Base-by-base conservation (phyloP, 2,888 invertebrate genomes). In the Blastobasis lacticolella region DNA sequence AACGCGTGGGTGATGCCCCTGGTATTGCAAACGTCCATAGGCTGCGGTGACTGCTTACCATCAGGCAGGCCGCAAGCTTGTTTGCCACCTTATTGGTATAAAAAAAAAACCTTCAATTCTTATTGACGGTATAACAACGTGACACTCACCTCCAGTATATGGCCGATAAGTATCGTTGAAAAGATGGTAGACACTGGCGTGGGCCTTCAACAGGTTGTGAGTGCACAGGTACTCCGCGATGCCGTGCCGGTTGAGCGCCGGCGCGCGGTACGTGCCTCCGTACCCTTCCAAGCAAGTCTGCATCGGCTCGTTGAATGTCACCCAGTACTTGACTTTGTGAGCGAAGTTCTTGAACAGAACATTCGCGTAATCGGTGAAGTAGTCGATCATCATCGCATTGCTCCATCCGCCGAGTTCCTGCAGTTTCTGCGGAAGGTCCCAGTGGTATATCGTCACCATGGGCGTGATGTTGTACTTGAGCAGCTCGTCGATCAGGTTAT, bases 301-400 rank as follows among this genome's bases (percentile, higher is more conserved):
- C 81, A 87, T 89, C 3, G 94, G 94, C 68, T 95, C 95, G 69
- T 95, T 95, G 59, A 95, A 90, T 0, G 95, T 95, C 8, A 93
- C 90, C 94, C 95, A 95, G 54, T 90, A 86, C 71, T 90, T 91
- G 5, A 94, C 91, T 67, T 91, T 90, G 60, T 90, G 88, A 0
- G 90, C 93, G 58, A 90, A 92, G 66, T 91, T 80, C 49, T 89
- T 86, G 57, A 92, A 90, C 52, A 92, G 67, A 38, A 93, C 63
- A 56, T 88, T 89, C 0, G 93, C 92, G 57, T 91, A 94, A 63
- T 93, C 92, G 36, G 86, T 90, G 63, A 90, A 93, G 57, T 90
- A 88, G 38, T 92, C 90, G 10, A 91, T 88, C 4, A 93, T 91
- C 58, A 91, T 89, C 0, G 90, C 89, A 68, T 92, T 94, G 0